A percentile compares a stretch with the other conserved stretches of the same genome.
These are phyloP conservation scores for Spea bombifrons DNA, from an alignment of 2,113 vertebrate species.

Conservation along the genomic window DNA sequence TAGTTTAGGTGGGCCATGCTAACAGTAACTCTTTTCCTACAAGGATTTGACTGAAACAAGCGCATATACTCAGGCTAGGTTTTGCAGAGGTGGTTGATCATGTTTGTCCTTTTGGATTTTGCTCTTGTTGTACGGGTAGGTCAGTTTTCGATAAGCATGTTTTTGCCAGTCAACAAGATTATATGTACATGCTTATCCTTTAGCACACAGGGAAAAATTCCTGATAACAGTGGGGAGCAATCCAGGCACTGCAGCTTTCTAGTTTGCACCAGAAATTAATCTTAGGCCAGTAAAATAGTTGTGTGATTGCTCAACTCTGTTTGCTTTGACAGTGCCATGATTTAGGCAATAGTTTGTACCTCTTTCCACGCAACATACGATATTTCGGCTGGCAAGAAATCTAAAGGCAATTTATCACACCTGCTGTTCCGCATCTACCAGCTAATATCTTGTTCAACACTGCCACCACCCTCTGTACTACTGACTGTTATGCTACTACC, in stretches of 20 bases:
- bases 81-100: no score
- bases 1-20: accelerated
- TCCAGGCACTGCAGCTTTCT: neutral
- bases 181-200: no score
- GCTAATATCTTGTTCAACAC: neutral
- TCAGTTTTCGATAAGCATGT: no score
- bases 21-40: neutral
- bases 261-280: constrained; percentile 36
- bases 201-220: neutral
- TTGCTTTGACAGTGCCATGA: constrained; percentile 42
- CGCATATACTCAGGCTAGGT: no score
- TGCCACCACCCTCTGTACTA: constrained; percentile 4
- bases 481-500: neutral
- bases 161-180: no score
- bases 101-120: no score
- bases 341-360: neutral
- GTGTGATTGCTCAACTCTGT: constrained; percentile 31
- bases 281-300: constrained; percentile 42
- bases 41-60: no score
- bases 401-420: constrained; percentile 13
- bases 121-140: no score
- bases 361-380: neutral
- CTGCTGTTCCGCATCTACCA: constrained; percentile 2
- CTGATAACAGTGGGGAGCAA: constrained; percentile 39
- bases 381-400: constrained; percentile 4